Conservation (phyloP, 2,888 invertebrate species). For the Ornithoptera alexandrae region DNA sequence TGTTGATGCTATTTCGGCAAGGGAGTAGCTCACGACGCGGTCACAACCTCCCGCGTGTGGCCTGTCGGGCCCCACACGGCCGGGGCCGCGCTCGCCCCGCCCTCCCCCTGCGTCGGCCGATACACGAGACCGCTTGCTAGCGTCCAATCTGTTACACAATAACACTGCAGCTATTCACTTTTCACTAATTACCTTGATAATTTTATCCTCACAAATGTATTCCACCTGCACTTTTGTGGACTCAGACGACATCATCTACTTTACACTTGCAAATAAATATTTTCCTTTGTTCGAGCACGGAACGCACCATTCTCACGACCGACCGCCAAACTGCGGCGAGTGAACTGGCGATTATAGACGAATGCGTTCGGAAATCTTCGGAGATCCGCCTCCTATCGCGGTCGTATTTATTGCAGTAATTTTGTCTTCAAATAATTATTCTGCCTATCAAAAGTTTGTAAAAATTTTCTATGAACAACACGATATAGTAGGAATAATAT, state of each 20-base stretch:
- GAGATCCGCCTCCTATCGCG: conserved; percentile 79
- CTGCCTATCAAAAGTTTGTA: not conserved
- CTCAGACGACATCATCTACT: conserved; percentile 79
- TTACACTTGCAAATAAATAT: conserved; percentile 66
- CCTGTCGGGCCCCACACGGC: conserved; percentile 81
- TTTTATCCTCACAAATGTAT: conserved; percentile 75
- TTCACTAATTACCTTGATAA: conserved; percentile 67
- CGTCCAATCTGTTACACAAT: conserved; percentile 77
- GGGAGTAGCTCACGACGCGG: conserved; percentile 78
- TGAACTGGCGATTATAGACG: conserved; percentile 66
- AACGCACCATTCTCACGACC: conserved; percentile 77
- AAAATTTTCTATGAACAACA: conserved; percentile 1
- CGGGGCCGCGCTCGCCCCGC: conserved; percentile 78
- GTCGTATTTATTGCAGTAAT: conserved; percentile 57
- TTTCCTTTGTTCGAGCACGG: conserved; percentile 73
- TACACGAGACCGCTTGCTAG: conserved; percentile 75
- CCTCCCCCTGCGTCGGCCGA: conserved; percentile 77
- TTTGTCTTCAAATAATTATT: conserved; percentile 23
- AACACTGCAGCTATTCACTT: conserved; percentile 62
- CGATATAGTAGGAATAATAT: not conserved
- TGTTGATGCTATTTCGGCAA: conserved; percentile 70
- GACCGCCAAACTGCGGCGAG: conserved; percentile 78
- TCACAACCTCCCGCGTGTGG: conserved; percentile 82
- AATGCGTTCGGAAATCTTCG: conserved; percentile 66
- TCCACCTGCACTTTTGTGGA: conserved; percentile 72